Evolutionary conservation across 2,113 vertebrate species (phyloP), one percentile per base, ranked within the genome.

Genomic region (Cepphus grylle): DNA sequence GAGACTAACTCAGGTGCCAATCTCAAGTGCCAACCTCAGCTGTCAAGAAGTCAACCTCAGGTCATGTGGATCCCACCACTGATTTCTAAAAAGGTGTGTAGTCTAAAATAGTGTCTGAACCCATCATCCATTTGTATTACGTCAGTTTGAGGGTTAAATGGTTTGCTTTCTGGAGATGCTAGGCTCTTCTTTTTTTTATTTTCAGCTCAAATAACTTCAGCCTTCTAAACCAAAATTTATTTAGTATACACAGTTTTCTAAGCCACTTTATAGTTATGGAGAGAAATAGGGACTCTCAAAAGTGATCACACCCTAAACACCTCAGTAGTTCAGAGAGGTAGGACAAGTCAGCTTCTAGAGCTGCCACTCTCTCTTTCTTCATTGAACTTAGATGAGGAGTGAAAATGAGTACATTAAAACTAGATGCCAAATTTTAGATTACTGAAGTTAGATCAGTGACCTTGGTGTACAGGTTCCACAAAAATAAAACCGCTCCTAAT

Each of bases 11-110:
- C 27, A 25, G 8, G 30, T 43, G 6, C 8, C 30, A 53, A 2
- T 6, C 20, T 42, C 27, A 23, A 7, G 30, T 43, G 6, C 8
- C 30, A 53, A 2, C 7, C 8, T 71, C 45, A 63, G 8, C 32
- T 72, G 16, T 53, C 52, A 19, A 45, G 47, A 86, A 40, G 22
- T 42, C 40, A 42, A 5, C 40, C 40, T 42, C 40, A 74, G 7
- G 4, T 52, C 2, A 1, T 16, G 27, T n/a, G 29, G 21, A 62
- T 71, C 13, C 8, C n/a, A 69, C 6, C 11, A n/a, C 6, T 2
- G 0, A 43, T 72, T 88, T 32, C 59, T 87, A 30, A 72, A 86
- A 71, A 47, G 12, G 8, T 27, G 1, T 0, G 0, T 38, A 84
- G 29, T 72, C 30, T 63, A 50, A 93, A 73, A 50, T 4, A 83